Conservation (phyloP, 2,113 vertebrate genomes). For the Machaerirhynchus nigripectus region DNA sequence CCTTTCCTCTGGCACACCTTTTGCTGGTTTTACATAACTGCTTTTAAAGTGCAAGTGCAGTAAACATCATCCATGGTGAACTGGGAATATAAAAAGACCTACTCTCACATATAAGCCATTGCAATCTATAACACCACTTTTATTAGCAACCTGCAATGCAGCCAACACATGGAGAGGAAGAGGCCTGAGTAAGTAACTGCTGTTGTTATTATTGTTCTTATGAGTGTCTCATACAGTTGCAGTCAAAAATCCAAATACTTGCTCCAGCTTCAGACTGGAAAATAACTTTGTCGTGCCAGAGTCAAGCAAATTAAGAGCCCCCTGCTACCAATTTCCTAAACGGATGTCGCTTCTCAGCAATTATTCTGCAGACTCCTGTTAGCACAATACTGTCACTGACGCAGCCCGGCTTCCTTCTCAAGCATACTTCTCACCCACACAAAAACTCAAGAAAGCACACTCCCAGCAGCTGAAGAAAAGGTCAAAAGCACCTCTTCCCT, state of each 20-base stretch:
- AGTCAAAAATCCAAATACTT: background rate
- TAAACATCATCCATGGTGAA: background rate
- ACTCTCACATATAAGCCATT: background rate
- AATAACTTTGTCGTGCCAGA: background rate
- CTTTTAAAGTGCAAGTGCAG: background rate
- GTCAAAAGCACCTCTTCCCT: background rate
- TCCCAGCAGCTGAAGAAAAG: background rate
- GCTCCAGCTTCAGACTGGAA: background rate
- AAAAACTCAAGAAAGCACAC: background rate
- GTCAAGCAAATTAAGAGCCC: background rate
- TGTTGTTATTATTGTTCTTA: background rate
- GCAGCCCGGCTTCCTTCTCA: background rate
- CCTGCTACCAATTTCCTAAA: background rate
- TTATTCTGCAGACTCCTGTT: background rate
- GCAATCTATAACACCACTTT: background rate
- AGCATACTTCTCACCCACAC: background rate
- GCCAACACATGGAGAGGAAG: background rate
- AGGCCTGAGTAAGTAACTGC: background rate
- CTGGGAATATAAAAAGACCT: background rate
- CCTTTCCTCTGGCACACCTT: background rate
- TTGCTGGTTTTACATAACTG: background rate
- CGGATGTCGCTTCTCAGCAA: background rate
- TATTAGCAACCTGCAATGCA: background rate
- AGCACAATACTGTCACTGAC: background rate
- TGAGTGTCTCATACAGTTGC: background rate